A percentile compares a stretch with the other conserved stretches of the same genome.
These are phyloP conservation scores for Diprion similis DNA, from an alignment of 1,140 invertebrate genomes.

Conservation along the genomic window DNA sequence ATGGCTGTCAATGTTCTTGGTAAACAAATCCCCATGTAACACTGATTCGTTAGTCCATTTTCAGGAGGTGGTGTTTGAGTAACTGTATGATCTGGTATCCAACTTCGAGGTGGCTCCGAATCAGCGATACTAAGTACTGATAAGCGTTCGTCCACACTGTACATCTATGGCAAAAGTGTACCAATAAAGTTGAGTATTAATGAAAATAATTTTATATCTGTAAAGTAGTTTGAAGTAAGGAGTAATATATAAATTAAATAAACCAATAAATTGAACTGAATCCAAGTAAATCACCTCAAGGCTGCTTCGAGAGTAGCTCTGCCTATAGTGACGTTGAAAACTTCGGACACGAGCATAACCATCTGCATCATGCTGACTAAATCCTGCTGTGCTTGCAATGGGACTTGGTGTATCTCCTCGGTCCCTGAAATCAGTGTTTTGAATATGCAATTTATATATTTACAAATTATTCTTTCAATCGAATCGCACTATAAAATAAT, in stretches of 20 bases:
- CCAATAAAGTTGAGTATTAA: constrained; percentile 1
- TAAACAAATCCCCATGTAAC: constrained; percentile 82
- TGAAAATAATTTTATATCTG: constrained; percentile 12
- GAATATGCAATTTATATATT: no score
- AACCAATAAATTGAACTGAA: constrained; percentile 8
- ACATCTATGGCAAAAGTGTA: constrained; percentile 45
- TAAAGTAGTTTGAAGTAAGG: constrained; percentile 7
- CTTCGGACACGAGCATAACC: constrained; percentile 83
- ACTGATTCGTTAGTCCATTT: constrained; percentile 51
- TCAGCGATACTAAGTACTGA: constrained; percentile 58
- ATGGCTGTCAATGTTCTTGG: constrained; percentile 73
- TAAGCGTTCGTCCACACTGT: constrained; percentile 55
- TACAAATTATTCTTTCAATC: no score
- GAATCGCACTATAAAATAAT: constrained; percentile 10
- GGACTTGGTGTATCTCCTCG: constrained; percentile 79
- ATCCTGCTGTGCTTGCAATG: constrained; percentile 78
- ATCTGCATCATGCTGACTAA: constrained; percentile 76
- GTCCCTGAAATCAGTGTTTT: constrained; percentile 60
- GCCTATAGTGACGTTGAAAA: constrained; percentile 72
- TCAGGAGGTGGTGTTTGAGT: constrained; percentile 43
- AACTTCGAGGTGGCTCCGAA: constrained; percentile 53
- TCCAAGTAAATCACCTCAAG: constrained; percentile 45
- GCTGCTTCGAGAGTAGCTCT: constrained; percentile 58
- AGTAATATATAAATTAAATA: not conserved
- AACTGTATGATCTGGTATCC: constrained; percentile 46